Evolutionary conservation across 2,888 invertebrate species (phyloP).

Genomic region (Scaeva pyrastri): DNA sequence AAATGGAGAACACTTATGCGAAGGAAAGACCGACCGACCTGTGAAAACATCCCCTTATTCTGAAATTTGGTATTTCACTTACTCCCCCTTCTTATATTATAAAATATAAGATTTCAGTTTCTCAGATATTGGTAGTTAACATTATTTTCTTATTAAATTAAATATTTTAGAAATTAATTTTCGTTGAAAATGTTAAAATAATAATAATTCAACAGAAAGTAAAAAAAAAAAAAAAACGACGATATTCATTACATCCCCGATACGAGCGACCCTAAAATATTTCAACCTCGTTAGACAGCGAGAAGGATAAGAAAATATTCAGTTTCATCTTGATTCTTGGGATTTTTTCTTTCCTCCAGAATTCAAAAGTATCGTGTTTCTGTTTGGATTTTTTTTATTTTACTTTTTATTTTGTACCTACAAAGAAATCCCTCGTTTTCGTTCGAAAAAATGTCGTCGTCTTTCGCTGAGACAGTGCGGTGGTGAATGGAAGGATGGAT

Average conservation of each 20-base stretch:
- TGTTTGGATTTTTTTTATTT: background rate
- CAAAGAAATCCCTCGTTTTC: conserved; percentile 12
- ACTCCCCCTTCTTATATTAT: background rate
- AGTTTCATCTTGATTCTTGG: conserved; percentile 1
- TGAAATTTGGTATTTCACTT: background rate
- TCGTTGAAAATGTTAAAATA: background rate
- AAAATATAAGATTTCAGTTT: conserved; percentile 6
- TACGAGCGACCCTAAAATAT: background rate
- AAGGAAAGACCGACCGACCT: no score
- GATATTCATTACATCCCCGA: conserved; percentile 52
- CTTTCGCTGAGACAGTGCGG: background rate
- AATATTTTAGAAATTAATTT: conserved; percentile 26
- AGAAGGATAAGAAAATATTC: conserved; percentile 34
- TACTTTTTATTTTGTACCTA: background rate
- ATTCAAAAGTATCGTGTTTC: conserved; percentile 37
- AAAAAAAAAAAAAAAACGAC: conserved; percentile 10
- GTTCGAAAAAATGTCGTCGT: conserved; percentile 18
- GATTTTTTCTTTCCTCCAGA: conserved; percentile 25
- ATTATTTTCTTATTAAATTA: background rate
- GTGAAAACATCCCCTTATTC: background rate
- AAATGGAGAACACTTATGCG: background rate
- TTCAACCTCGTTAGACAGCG: conserved; percentile 12
- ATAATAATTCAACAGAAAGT: background rate
- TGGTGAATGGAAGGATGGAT: background rate
- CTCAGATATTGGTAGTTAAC: background rate